Evolutionary conservation across 2,888 invertebrate species (phyloP), one percentile per base, ranked within the genome.

Genomic region (Apoda limacodes): DNA sequence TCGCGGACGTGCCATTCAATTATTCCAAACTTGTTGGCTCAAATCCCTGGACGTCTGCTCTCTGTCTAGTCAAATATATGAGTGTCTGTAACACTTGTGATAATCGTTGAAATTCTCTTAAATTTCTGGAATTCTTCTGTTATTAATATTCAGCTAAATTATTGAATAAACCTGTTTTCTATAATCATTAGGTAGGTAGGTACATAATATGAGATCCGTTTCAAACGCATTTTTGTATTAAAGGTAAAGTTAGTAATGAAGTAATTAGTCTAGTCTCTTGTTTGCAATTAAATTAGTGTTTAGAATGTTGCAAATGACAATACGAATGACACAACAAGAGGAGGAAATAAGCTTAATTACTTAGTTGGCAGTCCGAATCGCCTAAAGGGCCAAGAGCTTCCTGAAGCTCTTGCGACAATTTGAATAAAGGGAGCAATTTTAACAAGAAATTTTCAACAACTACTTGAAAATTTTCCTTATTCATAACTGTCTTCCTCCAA

Each of bases 331-430:
- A 60, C 63, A 69, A 68, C 68, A 69, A 65, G 55, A 46, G 46
- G 46, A 55, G 63, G 58, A 75, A 75, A 76, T 75, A 65, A 71
- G 74, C 72, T 72, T 71, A 74, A 74, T 75, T 72, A 78, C 63
- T 58, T 60, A 68, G 64, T 72, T 69, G 63, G 55, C 47, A 56
- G 71, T 66, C 62, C 60, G 51, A 63, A 53, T 61, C 61, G 55
- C 55, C 60, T 52, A 46, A 56, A 62, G 60, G 65, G 58, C 52
- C 57, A 50, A 50, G 60, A 60, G 59, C 53, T 52, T 48, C 52
- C 63, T 62, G 54, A 71, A 60, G 56, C 63, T 63, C 72, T 75
- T 60, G 62, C 52, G 52, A 64, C 55, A 65, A 62, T 69, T 71
- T 61, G 64, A 64, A 62, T 58, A 64, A 54, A 62, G 63, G 61